Evolutionary conservation across 2,888 invertebrate species (phyloP), one percentile per base, ranked within the genome.

Genomic region (Zaprionus bogoriensis): DNA sequence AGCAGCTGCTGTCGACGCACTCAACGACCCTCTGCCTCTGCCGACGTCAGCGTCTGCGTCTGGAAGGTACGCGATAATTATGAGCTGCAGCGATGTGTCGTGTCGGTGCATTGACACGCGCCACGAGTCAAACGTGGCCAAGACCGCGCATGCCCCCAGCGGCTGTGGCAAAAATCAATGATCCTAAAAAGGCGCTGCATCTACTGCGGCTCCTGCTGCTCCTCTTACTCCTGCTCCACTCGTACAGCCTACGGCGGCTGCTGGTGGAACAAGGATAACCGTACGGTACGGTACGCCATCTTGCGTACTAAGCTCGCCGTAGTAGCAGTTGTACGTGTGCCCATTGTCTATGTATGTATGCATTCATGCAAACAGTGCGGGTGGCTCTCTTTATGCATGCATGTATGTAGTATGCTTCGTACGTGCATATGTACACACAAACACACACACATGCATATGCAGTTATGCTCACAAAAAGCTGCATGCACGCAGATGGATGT

Each of bases 61-160:
- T 65, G 59, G 62, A 77, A 74, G 59, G 66, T 64, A 42, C 59
- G 39, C 67, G 52, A 63, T 38, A 61, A 76, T 68, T 72, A 65
- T 63, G 60, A 47, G 38, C 47, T 65, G 62, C 61, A 55, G n/a
- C 62, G 59, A 50, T 36, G 45, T 51, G 59, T 65, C 46, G 57
- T 61, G 51, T 45, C 73, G 75, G 81, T 87, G 87, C 87, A 82
- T 84, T 82, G 82, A 82, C 82, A 82, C 82, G 82, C 76, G 87
- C 74, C 68, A 73, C 45, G 59, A 62, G 53, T 70, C 65, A 54
- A 59, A 62, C 41, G 48, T 65, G 53, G 45, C 51, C 42, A 50
- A 39, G 46, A 28, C 28, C 41, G 79, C 81, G 86, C 86, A 86
- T 80, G 83, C 83, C 64, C 69, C 28, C n/a, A 58, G 50, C n/a